Evolutionary conservation across 23 tunicate genomes (phyloP), one percentile per base, ranked within the genome.

Genomic region (Styela plicata): DNA sequence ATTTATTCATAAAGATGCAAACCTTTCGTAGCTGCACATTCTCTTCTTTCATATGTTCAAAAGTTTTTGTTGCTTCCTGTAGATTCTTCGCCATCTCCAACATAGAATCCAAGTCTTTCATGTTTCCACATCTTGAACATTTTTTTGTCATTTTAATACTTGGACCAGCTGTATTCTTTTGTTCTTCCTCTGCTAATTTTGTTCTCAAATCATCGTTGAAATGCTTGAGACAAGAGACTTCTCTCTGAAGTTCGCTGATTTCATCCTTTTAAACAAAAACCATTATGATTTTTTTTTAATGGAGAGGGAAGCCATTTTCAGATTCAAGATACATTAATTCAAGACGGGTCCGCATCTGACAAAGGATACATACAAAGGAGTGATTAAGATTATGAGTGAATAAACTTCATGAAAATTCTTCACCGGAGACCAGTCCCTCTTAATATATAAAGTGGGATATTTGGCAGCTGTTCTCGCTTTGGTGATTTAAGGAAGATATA

Each of bases 1-100:
- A n/a, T n/a, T n/a, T n/a, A n/a, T n/a, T n/a, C n/a, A n/a, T n/a
- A n/a, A n/a, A n/a, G n/a, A n/a, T n/a, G n/a, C n/a, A 20, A 32
- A 89, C 94, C 85, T 84, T 74, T 79, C 79, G 83, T 17, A 70
- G 2, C 18, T 73, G 84, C 0, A 75, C 37, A 21, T 83, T 18
- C 33, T 89, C 88, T 80, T 73, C 67, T 79, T 89, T 89, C 62
- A 85, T 83, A 31, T 74, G 76, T 2, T 74, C 52, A 36, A 70
- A 88, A 24, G 92, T 88, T 34, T 78, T 78, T 24, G 92, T 88
- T 22, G 92, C 86, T 25, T 88, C 87, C 31, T 88, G 92, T 26
- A 88, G 84, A 52, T 70, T 69, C 53, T 88, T 83, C 22, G 87
- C 76, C 80, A 88, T 25, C 31, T 78, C 78, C 1, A 83, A 33